A percentile compares a stretch with the other conserved stretches of the same genome.
Evolutionary conservation across 2,888 invertebrate genomes (phyloP).

Genomic region (Zhengitettix transpicula): DNA sequence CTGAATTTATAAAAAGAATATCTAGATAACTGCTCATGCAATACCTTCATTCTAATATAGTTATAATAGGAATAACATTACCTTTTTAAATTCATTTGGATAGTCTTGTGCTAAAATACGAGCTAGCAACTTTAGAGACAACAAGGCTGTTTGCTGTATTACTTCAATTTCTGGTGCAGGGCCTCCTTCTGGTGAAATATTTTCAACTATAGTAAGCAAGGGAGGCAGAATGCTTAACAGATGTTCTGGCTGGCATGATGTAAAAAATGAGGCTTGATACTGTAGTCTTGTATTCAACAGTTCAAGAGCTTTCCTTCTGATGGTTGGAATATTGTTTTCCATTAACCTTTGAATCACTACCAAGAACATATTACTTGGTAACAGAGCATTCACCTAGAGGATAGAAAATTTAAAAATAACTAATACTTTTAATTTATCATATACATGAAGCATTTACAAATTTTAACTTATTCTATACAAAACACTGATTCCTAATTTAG

Average conservation of each 20-base stretch:
- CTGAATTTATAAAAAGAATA: too few species aligned
- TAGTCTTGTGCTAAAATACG: conserved; percentile 49
- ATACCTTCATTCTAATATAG: too few species aligned
- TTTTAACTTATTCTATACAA: too few species aligned
- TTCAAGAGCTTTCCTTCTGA: conserved; percentile 70
- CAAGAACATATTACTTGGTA: conserved; percentile 66
- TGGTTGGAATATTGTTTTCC: conserved; percentile 48
- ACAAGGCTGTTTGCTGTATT: conserved; percentile 66
- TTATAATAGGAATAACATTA: conserved; percentile 13
- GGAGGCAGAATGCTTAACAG: conserved; percentile 10
- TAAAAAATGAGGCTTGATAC: conserved; percentile 42
- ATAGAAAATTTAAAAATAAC: not conserved
- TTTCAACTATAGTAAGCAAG: conserved; percentile 8
- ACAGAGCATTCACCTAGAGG: conserved; percentile 38
- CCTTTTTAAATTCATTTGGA: conserved; percentile 50
- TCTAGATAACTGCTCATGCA: too few species aligned
- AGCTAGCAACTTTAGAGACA: conserved; percentile 68
- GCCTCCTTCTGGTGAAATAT: conserved; percentile 28
- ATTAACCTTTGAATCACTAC: conserved; percentile 57
- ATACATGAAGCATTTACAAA: too few species aligned
- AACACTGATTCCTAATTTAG: too few species aligned
- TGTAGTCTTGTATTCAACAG: conserved; percentile 68
- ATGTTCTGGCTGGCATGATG: conserved; percentile 13
- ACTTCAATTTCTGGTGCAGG: conserved; percentile 32
- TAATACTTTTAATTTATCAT: too few species aligned